Evolutionary conservation across 2,888 invertebrate species (phyloP).

Genomic region (Ernsta delagoae): DNA sequence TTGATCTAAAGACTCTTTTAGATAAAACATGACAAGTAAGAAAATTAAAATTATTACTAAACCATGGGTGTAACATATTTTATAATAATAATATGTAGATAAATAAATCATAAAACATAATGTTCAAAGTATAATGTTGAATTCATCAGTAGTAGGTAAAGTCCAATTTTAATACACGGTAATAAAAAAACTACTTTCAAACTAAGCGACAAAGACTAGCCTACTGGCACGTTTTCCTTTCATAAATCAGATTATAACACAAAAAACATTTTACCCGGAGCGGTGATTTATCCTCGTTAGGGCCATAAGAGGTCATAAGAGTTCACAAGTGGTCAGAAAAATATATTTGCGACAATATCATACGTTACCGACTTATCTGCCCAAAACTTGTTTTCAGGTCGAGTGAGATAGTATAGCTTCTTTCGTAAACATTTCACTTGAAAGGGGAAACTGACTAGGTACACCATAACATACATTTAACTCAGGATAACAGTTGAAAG

Average conservation of each 20-base stretch:
- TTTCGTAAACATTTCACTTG: background rate
- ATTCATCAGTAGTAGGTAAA: no score
- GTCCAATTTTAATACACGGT: no score
- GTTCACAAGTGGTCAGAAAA: slow-evolving; percentile 9
- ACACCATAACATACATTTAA: no score
- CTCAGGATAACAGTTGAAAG: no score
- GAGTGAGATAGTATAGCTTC: background rate
- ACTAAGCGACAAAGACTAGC: background rate
- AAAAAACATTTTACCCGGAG: slow-evolving; percentile 5
- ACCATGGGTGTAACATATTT: no score
- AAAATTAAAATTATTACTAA: no score
- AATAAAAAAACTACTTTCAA: background rate
- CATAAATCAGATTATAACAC: slow-evolving; percentile 8
- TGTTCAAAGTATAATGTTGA: no score
- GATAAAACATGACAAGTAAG: no score
- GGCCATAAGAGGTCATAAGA: slow-evolving; percentile 13
- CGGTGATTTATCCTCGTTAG: slow-evolving; percentile 14
- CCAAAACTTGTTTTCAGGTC: background rate
- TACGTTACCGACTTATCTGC: background rate
- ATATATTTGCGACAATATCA: background rate
- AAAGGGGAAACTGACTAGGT: no score
- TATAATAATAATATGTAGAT: no score
- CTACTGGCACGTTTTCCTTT: background rate
- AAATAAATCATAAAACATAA: no score
- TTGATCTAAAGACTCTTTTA: no score